Conservation (phyloP, 1,140 invertebrate genomes). For the Cotesia vestalis region DNA sequence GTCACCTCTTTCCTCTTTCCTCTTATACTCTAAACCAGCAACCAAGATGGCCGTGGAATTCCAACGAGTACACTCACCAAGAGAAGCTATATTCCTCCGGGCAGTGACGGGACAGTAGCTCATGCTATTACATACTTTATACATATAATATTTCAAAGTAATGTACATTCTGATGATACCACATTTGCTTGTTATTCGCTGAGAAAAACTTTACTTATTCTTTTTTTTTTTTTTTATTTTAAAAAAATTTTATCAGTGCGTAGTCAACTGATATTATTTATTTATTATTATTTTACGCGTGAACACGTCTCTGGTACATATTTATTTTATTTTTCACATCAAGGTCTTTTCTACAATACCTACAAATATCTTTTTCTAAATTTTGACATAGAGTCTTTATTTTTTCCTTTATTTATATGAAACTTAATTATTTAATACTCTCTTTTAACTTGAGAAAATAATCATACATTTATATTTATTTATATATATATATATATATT, state of each 20-base stretch:
- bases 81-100: constrained; percentile 39
- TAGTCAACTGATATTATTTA: neutral
- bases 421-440: too few relatives aligned
- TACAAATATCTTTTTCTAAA: neutral
- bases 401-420: neutral
- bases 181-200: constrained; percentile 4
- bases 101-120: constrained; percentile 27
- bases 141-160: too few relatives aligned
- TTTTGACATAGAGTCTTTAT: neutral
- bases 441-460: constrained; percentile 9
- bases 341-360: neutral
- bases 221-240: neutral
- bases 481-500: constrained; percentile 7
- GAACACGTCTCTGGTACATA: constrained; percentile 7
- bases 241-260: neutral
- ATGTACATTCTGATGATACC: constrained; percentile 10
- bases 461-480: neutral
- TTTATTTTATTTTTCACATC: neutral
- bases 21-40: neutral
- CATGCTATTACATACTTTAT: neutral
- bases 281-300: constrained; percentile 11
- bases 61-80: constrained; percentile 51
- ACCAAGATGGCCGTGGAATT: constrained; percentile 51
- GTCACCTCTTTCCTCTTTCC: constrained; percentile 48
- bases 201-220: neutral